A percentile compares a stretch with the other conserved stretches of the same genome.
These are phyloP conservation scores for Tortricodes alternella DNA, from an alignment of 2,888 invertebrate genomes.

Conservation along the genomic window DNA sequence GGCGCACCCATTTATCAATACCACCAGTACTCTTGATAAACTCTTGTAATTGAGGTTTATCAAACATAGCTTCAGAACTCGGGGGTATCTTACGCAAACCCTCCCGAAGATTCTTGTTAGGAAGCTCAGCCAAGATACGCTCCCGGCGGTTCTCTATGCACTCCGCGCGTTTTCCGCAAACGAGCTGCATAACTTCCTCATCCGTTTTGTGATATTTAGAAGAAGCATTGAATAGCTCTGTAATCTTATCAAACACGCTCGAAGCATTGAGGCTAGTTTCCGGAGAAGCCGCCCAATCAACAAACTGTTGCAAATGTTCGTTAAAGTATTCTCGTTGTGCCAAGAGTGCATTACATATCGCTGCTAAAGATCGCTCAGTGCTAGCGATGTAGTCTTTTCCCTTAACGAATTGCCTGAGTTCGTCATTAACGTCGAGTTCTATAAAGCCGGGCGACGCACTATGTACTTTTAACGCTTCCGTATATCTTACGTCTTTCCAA, in stretches of 20 bases:
- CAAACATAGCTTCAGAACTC: constrained; percentile 6
- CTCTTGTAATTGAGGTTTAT: background rate
- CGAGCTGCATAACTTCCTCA: constrained; percentile 30
- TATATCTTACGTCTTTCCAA: constrained; percentile 28
- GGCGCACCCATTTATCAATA: background rate
- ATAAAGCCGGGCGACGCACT: constrained; percentile 20
- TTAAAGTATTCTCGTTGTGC: constrained; percentile 15
- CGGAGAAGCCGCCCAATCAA: constrained; percentile 16
- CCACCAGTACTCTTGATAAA: background rate
- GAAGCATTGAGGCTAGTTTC: background rate
- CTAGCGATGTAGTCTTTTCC: constrained; percentile 11
- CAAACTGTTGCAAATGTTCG: constrained; percentile 15
- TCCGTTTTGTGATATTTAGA: constrained; percentile 24
- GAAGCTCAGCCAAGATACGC: constrained; percentile 24
- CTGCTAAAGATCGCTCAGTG: constrained; percentile 16
- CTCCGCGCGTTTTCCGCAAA: constrained; percentile 29
- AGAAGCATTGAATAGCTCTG: constrained; percentile 13
- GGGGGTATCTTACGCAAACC: constrained; percentile 30
- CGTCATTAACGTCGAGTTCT: constrained; percentile 12
- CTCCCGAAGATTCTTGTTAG: constrained; percentile 23
- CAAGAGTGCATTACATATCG: constrained; percentile 9
- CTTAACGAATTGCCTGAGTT: constrained; percentile 24
- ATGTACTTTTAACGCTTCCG: constrained; percentile 14
- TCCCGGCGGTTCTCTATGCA: constrained; percentile 28
- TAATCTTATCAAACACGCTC: constrained; percentile 24